Conservation (phyloP, 2,113 vertebrate genomes). For the Dasyprocta punctata region DNA sequence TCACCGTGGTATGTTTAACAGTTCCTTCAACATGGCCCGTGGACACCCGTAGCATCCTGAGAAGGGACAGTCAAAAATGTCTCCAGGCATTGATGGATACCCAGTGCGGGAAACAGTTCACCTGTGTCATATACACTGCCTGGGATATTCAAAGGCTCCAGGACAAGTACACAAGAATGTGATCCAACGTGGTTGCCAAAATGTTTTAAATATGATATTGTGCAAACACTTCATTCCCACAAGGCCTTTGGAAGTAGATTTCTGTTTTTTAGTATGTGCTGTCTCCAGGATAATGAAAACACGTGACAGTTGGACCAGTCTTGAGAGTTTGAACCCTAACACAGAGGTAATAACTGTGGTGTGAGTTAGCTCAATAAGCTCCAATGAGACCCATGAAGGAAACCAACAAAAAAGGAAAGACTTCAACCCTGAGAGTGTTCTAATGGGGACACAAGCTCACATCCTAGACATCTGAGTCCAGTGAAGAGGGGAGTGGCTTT, state of each 20-base stretch:
- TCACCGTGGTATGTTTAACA: fast-evolving
- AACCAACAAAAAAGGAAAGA: fast-evolving
- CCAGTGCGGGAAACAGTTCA: background rate
- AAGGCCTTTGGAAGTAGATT: background rate
- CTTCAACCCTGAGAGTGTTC: fast-evolving
- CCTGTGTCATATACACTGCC: fast-evolving
- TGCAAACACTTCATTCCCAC: background rate
- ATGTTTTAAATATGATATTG: fast-evolving
- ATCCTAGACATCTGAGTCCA: fast-evolving
- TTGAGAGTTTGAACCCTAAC: too few relatives aligned
- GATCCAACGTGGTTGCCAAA: fast-evolving
- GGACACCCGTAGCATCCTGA: background rate
- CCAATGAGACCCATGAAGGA: fast-evolving
- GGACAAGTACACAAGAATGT: background rate
- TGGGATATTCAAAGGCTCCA: too few relatives aligned
- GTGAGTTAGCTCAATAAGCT: background rate
- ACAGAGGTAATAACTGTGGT: fast-evolving
- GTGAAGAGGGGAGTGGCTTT: fast-evolving
- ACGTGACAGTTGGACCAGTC: background rate
- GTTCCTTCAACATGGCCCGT: fast-evolving
- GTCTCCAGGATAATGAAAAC: background rate
- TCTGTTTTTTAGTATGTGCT: background rate
- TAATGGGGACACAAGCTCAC: fast-evolving
- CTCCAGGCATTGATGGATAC: background rate
- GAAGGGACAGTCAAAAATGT: background rate